Conservation (phyloP, 2,888 invertebrate genomes). For the Polyploca ridens region DNA sequence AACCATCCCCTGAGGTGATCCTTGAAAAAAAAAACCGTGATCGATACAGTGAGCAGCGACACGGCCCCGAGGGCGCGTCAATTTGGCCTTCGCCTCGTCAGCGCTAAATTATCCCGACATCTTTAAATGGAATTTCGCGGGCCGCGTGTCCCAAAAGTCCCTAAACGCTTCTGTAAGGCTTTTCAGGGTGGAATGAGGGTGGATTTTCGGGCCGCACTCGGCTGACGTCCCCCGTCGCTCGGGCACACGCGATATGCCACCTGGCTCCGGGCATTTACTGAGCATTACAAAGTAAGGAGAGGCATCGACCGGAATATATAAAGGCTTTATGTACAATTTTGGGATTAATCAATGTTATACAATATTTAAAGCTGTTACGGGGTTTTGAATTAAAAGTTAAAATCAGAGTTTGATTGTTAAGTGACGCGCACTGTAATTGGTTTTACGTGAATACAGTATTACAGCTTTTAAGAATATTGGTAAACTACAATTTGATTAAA, state of each 20-base stretch:
- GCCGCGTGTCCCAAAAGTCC: conserved; percentile 67
- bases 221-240: conserved; percentile 57
- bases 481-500: no score
- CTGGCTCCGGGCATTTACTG: conserved; percentile 57
- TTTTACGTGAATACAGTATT: neutral
- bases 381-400: conserved; percentile 12
- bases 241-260: conserved; percentile 66
- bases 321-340: conserved; percentile 22
- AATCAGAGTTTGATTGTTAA: conserved; percentile 10
- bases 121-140: conserved; percentile 84
- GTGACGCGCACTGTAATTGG: conserved; percentile 1
- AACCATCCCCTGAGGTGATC: conserved; percentile 60
- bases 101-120: conserved; percentile 83
- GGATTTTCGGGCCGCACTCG: conserved; percentile 57
- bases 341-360: conserved; percentile 15
- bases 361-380: conserved; percentile 17
- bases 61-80: conserved; percentile 75
- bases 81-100: conserved; percentile 80
- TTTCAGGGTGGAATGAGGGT: conserved; percentile 50
- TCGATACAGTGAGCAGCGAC: conserved; percentile 70
- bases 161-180: conserved; percentile 60
- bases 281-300: conserved; percentile 37
- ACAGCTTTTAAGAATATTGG: neutral
- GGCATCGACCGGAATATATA: conserved; percentile 27
- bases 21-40: conserved; percentile 62